phyloP scores from a whole-genome alignment of 2,888 invertebrate genomes.

The Sabatieria punctata region DNA sequence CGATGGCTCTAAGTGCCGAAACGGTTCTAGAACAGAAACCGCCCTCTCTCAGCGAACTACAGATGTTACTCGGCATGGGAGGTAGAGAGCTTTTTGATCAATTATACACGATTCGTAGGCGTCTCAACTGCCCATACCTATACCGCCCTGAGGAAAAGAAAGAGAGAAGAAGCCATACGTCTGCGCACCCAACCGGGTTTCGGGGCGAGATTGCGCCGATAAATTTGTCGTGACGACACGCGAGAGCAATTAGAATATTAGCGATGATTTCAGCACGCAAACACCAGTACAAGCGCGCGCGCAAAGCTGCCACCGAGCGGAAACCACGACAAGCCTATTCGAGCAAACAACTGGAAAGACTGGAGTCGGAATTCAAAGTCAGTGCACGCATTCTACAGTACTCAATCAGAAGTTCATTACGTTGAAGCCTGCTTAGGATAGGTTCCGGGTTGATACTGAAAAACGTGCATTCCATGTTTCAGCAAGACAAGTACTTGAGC shows the following conservation, averaged over 20 bases:
- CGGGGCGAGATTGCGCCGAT: neutral
- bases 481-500: constrained; percentile 81
- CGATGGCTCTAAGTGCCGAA: no score
- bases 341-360: constrained; percentile 69
- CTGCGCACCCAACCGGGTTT: neutral
- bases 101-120: no score
- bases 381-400: no score
- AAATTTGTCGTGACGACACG: neutral
- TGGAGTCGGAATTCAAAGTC: constrained; percentile 81
- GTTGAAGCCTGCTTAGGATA: no score
- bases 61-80: constrained; percentile 24
- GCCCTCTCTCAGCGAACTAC: constrained; percentile 25
- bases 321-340: constrained; percentile 93
- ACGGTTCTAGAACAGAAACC: constrained; percentile 7
- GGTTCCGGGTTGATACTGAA: no score
- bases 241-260: neutral
- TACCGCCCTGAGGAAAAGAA: neutral
- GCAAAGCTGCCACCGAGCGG: constrained; percentile 71
- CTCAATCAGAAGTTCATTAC: no score
- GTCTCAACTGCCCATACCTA: no score
- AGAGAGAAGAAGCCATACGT: neutral
- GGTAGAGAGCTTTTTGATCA: constrained; percentile 12
- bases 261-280: constrained; percentile 41
- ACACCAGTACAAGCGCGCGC: constrained; percentile 55
- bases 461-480: constrained; percentile 21